phyloP scores from a whole-genome alignment of 1,140 invertebrate genomes.

The Drosophila neocordata region DNA sequence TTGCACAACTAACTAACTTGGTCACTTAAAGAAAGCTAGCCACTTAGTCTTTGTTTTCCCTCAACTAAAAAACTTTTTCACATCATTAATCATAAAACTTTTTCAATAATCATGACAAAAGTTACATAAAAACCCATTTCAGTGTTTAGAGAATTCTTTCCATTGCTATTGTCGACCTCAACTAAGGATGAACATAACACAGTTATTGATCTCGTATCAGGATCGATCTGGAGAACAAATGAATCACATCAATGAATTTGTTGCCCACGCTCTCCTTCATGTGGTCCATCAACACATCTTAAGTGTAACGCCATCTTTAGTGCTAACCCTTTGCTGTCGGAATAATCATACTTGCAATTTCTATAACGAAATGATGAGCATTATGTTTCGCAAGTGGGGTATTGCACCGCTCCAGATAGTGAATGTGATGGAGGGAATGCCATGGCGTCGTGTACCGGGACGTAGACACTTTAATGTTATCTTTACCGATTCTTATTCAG shows the following conservation, averaged over 20 bases:
- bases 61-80: not conserved
- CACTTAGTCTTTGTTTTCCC: too few species aligned
- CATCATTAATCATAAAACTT: not conserved
- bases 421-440: conserved; percentile 35
- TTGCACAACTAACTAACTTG: not conserved
- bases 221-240: conserved; percentile 61
- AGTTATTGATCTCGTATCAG: conserved; percentile 47
- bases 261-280: conserved; percentile 58
- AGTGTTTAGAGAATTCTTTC: not conserved
- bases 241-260: conserved; percentile 63
- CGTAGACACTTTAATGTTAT: conserved; percentile 62
- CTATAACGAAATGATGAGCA: conserved; percentile 70
- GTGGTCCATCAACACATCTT: conserved; percentile 66
- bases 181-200: conserved; percentile 58
- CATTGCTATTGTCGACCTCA: not conserved
- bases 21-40: too few species aligned
- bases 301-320: conserved; percentile 53
- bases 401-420: conserved; percentile 63
- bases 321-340: conserved; percentile 62
- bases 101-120: not conserved
- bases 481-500: conserved; percentile 66
- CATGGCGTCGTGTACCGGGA: conserved; percentile 27
- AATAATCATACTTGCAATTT: conserved; percentile 65
- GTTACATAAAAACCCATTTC: not conserved
- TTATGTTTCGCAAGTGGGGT: conserved; percentile 63